Percentiles rank a stretch among this genome's conserved stretches.
phyloP scores from a whole-genome alignment of 2,113 vertebrate genomes.

The Leiothrix lutea region DNA sequence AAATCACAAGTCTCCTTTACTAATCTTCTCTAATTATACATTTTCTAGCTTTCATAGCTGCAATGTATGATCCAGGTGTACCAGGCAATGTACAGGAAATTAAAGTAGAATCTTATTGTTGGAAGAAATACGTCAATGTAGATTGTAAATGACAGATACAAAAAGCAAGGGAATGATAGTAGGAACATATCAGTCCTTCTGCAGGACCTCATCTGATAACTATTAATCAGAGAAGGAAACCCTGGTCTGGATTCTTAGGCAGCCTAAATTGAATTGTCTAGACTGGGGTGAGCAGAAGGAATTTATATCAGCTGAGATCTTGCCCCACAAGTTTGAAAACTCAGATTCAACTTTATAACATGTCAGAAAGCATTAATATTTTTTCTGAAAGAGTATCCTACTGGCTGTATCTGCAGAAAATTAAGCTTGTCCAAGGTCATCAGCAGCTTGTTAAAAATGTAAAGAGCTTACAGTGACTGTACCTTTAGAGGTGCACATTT shows the following conservation, averaged over 20 bases:
- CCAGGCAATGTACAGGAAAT: not conserved
- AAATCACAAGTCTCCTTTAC: not conserved
- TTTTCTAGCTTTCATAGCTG: not conserved
- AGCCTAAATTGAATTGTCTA: not conserved
- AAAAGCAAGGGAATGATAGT: not conserved
- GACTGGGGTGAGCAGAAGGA: not conserved
- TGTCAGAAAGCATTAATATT: not conserved
- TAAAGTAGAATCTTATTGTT: not conserved
- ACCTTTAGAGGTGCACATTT: not conserved
- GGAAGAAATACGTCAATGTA: not conserved
- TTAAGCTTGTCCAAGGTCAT: not conserved
- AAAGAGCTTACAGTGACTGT: not conserved
- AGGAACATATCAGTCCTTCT: not conserved
- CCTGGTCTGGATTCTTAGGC: not conserved
- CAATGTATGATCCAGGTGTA: not conserved
- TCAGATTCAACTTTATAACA: not conserved
- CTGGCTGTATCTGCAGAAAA: not conserved
- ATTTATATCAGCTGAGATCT: not conserved
- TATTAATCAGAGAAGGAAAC: not conserved
- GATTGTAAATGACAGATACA: not conserved
- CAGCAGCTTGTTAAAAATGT: not conserved
- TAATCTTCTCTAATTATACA: not conserved
- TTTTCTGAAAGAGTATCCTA: not conserved
- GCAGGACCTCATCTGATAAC: not conserved
- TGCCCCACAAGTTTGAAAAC: not conserved